Conservation (phyloP, 2,113 vertebrate genomes). For the Puntigrus tetrazona region DNA sequence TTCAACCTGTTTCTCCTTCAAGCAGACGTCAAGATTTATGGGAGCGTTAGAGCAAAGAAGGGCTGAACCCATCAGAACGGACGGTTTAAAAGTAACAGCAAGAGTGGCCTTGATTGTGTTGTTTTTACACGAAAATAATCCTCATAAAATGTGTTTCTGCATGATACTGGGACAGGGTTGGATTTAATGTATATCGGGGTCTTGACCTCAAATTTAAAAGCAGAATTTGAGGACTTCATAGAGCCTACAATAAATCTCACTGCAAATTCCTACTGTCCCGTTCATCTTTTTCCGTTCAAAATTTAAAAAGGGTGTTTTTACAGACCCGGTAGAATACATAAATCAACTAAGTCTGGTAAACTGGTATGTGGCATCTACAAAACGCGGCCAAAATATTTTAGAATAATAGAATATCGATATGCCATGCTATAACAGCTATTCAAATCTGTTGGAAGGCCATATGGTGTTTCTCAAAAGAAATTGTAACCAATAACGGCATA, state of each 20-base stretch:
- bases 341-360: neutral
- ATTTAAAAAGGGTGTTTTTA: neutral
- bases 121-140: neutral
- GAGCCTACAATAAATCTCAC: neutral
- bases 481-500: neutral
- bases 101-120: neutral
- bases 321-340: neutral
- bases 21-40: neutral
- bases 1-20: neutral
- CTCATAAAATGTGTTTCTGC: neutral
- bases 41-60: slow-evolving; percentile 17
- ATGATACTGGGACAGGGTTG: neutral
- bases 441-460: neutral
- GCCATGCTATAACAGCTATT: neutral
- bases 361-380: neutral
- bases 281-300: neutral
- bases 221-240: neutral
- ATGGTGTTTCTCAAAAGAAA: neutral
- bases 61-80: neutral
- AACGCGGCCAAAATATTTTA: neutral
- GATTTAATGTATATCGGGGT: neutral
- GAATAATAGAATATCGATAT: neutral
- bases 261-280: neutral
- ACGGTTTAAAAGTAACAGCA: neutral
- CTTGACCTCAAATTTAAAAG: neutral